phyloP scores from a whole-genome alignment of 2,797 vertebrate genomes.

The Phyllotis vaccarum region DNA sequence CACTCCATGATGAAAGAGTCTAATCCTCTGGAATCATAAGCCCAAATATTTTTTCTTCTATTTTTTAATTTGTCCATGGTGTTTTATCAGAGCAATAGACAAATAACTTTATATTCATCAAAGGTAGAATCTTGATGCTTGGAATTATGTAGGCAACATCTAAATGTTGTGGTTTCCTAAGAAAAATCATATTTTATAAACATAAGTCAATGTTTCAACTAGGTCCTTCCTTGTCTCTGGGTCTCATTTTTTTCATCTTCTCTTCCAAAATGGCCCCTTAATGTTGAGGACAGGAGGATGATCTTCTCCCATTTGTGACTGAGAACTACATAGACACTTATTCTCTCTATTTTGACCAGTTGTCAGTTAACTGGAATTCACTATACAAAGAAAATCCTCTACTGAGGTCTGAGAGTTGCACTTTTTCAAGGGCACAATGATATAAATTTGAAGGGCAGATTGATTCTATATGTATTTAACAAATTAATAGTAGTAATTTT shows the following conservation, averaged over 20 bases:
- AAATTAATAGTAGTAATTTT: neutral
- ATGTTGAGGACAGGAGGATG: neutral
- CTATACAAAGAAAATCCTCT: neutral
- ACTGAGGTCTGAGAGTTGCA: neutral
- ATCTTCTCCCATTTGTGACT: no score
- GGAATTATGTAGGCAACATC: neutral
- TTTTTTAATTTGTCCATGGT: neutral
- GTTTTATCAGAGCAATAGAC: neutral
- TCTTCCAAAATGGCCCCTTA: neutral
- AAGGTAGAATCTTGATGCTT: neutral
- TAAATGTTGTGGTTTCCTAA: neutral
- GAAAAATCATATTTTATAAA: neutral
- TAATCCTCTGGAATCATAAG: neutral
- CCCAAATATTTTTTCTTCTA: neutral
- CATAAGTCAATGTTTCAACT: neutral
- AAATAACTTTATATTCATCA: neutral
- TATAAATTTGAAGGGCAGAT: neutral
- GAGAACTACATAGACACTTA: neutral
- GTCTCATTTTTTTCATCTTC: neutral
- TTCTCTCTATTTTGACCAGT: neutral
- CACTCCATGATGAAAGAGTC: neutral
- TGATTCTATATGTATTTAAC: neutral
- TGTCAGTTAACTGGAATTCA: neutral
- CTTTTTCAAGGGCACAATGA: neutral
- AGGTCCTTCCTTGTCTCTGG: neutral